phyloP scores from a whole-genome alignment of 2,113 vertebrate genomes.

The Mustela lutreola region DNA sequence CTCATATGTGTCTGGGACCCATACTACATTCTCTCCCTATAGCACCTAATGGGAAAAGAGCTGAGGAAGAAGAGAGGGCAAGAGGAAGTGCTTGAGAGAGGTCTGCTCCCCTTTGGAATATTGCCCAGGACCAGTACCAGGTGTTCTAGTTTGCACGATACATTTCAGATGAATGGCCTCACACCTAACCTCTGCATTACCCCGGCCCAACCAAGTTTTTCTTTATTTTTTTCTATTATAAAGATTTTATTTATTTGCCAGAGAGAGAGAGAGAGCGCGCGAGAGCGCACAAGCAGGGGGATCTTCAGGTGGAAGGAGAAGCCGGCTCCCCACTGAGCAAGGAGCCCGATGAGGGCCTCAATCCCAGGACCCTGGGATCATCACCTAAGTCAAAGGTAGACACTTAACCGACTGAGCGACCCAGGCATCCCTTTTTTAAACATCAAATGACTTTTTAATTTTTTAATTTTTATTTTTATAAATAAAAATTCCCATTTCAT shows the following conservation, averaged over 20 bases:
- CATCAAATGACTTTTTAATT: background rate
- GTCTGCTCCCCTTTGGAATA: background rate
- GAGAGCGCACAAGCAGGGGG: background rate
- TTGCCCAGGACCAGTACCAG: background rate
- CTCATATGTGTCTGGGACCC: background rate
- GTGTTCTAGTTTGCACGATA: background rate
- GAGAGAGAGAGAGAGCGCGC: background rate
- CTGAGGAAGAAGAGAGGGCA: background rate
- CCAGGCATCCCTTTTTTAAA: background rate
- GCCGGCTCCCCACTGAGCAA: background rate
- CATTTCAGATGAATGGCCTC: background rate
- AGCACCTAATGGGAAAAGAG: background rate
- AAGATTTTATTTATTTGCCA: too few species aligned
- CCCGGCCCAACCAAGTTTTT: background rate
- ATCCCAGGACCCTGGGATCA: background rate
- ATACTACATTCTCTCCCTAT: background rate
- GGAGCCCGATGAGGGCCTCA: background rate
- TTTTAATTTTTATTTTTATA: too few species aligned
- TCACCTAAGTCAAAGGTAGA: background rate
- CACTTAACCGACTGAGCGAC: background rate
- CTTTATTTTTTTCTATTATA: background rate
- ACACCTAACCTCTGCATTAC: background rate
- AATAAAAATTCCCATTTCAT: background rate
- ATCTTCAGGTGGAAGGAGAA: background rate
- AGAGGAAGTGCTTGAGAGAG: background rate